Conservation (phyloP, 2,797 vertebrate genomes). For the Morus bassanus region DNA sequence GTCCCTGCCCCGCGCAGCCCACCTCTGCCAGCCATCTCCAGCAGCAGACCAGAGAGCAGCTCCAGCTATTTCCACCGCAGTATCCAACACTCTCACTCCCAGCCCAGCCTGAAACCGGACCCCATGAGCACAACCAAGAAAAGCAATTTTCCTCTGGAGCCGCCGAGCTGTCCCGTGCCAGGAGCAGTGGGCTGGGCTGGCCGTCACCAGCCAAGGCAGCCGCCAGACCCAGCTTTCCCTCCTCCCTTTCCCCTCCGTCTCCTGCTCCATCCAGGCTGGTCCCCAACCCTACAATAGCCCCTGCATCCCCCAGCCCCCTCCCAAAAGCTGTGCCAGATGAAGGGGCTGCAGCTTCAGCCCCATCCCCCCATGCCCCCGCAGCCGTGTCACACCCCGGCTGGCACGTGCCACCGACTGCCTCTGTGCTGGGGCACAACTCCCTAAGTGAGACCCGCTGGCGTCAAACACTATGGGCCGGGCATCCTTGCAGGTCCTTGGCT, state of each 20-base stretch:
- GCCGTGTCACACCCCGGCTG: neutral
- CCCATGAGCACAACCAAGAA: neutral
- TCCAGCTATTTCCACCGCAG: constrained; percentile 36
- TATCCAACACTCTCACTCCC: constrained; percentile 12
- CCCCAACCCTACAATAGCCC: neutral
- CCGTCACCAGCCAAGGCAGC: neutral
- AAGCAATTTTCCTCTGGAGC: constrained; percentile 39
- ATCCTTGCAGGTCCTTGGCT: neutral
- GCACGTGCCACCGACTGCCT: neutral
- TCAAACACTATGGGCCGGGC: neutral
- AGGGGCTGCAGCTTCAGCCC: neutral
- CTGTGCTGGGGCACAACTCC: neutral
- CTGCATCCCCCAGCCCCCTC: fast-evolving
- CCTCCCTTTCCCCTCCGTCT: neutral
- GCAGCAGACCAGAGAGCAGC: neutral
- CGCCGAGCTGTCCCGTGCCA: neutral
- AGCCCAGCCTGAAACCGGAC: neutral
- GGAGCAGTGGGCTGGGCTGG: neutral
- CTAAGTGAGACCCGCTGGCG: neutral
- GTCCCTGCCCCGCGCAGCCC: neutral
- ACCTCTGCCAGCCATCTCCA: constrained; percentile 11
- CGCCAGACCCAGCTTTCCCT: neutral
- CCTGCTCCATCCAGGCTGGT: neutral
- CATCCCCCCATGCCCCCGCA: fast-evolving
- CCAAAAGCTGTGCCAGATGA: neutral